phyloP scores from a whole-genome alignment of 92 coral and sea anemone genomes.

The Virgularia gustaviana region DNA sequence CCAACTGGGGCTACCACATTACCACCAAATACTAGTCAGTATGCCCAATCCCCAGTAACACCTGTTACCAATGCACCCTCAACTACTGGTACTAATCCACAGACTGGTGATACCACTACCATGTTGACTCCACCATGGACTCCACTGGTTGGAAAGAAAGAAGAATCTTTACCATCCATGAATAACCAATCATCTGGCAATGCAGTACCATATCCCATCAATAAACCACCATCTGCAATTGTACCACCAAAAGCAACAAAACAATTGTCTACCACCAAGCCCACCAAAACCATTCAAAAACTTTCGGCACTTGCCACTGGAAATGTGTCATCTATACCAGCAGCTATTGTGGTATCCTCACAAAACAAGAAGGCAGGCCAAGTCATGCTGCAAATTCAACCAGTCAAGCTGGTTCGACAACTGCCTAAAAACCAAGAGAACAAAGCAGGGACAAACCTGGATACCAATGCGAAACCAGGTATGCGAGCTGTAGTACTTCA shows the following conservation, averaged over 20 bases:
- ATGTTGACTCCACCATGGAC: background rate
- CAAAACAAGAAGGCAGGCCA: slow-evolving; percentile 2
- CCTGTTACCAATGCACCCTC: background rate
- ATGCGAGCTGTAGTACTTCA: background rate
- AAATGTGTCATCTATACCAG: background rate
- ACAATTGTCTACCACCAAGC: too few species aligned
- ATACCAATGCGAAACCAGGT: background rate
- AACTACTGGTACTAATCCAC: background rate
- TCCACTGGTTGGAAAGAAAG: background rate
- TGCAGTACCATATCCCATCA: background rate
- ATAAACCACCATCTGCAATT: background rate
- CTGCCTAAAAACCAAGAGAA: slow-evolving; percentile 20
- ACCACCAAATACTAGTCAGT: too few species aligned
- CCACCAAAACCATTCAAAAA: background rate
- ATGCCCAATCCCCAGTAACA: slow-evolving; percentile 6
- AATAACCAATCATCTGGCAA: background rate
- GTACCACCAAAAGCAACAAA: background rate
- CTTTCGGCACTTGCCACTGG: background rate
- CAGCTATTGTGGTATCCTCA: slow-evolving; percentile 24
- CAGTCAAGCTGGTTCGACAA: slow-evolving; percentile 27
- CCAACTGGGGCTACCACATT: too few species aligned
- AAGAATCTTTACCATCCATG: background rate
- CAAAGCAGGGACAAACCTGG: slow-evolving; percentile 17
- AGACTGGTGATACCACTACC: too few species aligned
- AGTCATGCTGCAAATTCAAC: slow-evolving; percentile 21